Conservation (phyloP, 2,797 vertebrate genomes). For the Melanotaenia maccullochi region DNA sequence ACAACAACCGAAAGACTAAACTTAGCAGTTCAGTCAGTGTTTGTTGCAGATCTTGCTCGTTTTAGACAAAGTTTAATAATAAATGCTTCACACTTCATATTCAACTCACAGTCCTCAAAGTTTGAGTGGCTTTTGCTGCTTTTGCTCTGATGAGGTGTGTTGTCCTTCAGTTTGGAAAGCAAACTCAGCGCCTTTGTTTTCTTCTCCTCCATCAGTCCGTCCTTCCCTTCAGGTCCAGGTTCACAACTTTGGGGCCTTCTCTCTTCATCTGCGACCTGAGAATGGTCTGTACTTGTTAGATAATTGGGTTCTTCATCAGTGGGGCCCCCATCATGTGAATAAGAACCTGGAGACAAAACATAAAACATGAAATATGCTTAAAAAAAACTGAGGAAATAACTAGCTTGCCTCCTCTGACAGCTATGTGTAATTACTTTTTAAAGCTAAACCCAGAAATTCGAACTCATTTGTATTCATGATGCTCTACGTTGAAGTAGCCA, state of each 20-base stretch:
- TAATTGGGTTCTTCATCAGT: slow-evolving; percentile 32
- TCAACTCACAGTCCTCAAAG: slow-evolving; percentile 80
- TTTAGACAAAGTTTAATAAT: not conserved
- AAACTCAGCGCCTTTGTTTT: slow-evolving; percentile 68
- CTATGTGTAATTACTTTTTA: not conserved
- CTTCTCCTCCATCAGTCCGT: slow-evolving; percentile 64
- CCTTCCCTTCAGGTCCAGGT: slow-evolving; percentile 29
- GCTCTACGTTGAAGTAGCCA: slow-evolving; percentile 39
- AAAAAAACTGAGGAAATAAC: not conserved
- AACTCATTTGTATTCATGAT: slow-evolving; percentile 44
- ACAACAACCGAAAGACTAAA: not conserved
- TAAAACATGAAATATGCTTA: not conserved
- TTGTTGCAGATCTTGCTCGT: not conserved
- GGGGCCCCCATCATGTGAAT: slow-evolving; percentile 7
- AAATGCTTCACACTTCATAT: not conserved
- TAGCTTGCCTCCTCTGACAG: not conserved
- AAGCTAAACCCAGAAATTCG: slow-evolving; percentile 19
- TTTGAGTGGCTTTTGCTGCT: slow-evolving; percentile 57
- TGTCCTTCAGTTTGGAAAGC: slow-evolving; percentile 77
- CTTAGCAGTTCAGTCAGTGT: not conserved
- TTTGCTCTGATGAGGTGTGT: slow-evolving; percentile 22
- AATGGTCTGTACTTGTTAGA: slow-evolving; percentile 16
- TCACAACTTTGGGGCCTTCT: slow-evolving; percentile 27
- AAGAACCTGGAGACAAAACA: slow-evolving; percentile 41
- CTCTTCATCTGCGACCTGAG: not conserved